Conservation (phyloP, 2,113 vertebrate species). For the Quiscalus mexicanus region DNA sequence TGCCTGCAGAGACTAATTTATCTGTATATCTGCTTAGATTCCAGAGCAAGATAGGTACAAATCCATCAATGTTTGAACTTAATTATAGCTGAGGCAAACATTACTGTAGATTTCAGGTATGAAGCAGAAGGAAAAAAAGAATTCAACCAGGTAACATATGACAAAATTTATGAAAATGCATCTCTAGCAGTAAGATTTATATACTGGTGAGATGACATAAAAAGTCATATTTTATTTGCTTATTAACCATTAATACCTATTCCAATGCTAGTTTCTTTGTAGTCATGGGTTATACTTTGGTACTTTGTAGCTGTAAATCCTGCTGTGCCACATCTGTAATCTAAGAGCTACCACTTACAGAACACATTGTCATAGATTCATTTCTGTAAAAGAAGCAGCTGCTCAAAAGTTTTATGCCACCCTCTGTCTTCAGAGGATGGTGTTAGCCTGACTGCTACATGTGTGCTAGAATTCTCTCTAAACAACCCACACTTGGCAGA, state of each 20-base stretch:
- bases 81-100: neutral
- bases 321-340: neutral
- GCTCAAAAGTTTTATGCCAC: neutral
- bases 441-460: conserved; percentile 30
- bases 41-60: neutral
- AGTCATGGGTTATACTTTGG: neutral
- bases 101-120: neutral
- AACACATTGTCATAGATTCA: neutral
- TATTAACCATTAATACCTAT: neutral
- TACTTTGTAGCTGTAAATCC: neutral
- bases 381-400: conserved; percentile 21
- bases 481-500: conserved; percentile 41
- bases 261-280: neutral
- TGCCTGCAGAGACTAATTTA: neutral
- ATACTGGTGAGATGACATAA: neutral
- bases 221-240: neutral
- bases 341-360: neutral
- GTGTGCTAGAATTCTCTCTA: conserved; percentile 40
- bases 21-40: neutral
- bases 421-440: conserved; percentile 7
- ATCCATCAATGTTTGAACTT: neutral
- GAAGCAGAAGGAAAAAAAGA: neutral
- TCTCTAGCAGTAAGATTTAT: neutral
- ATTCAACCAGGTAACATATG: neutral
- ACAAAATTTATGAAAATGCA: neutral